Evolutionary conservation across 2,113 vertebrate genomes (phyloP).

Genomic region (Caloenas nicobarica): DNA sequence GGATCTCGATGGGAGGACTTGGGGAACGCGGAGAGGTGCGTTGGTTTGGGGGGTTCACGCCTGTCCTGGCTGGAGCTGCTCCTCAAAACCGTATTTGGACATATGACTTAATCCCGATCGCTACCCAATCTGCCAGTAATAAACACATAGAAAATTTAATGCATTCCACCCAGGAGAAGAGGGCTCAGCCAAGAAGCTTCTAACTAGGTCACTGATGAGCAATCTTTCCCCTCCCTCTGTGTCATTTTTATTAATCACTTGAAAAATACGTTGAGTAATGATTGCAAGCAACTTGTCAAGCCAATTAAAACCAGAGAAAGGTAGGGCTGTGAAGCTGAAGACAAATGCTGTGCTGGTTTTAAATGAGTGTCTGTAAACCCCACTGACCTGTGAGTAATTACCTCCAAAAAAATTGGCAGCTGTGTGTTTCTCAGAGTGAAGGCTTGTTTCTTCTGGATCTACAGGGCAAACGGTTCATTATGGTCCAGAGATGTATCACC

Average conservation of each 20-base stretch:
- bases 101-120: constrained; percentile 36
- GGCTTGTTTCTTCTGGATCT: constrained; percentile 29
- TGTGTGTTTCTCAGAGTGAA: neutral
- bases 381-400: constrained; percentile 45
- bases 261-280: constrained; percentile 70
- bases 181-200: constrained; percentile 35
- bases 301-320: constrained; percentile 61
- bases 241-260: constrained; percentile 75
- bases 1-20: neutral
- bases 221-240: constrained; percentile 68
- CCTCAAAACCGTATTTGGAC: constrained; percentile 17
- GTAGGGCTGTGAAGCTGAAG: constrained; percentile 40
- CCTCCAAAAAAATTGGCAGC: neutral
- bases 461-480: constrained; percentile 4
- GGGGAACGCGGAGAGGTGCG: neutral
- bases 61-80: constrained; percentile 47
- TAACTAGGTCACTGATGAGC: constrained; percentile 67
- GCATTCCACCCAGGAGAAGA: constrained; percentile 19
- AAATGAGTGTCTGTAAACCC: constrained; percentile 55
- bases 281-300: constrained; percentile 60
- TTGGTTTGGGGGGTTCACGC: constrained; percentile 17
- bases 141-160: constrained; percentile 23
- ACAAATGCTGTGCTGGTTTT: constrained; percentile 45
- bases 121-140: constrained; percentile 23
- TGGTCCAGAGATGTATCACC: neutral